These are phyloP conservation scores for Ypsolopha scabrella DNA, from an alignment of 2,888 invertebrate species.

Conservation along the genomic window DNA sequence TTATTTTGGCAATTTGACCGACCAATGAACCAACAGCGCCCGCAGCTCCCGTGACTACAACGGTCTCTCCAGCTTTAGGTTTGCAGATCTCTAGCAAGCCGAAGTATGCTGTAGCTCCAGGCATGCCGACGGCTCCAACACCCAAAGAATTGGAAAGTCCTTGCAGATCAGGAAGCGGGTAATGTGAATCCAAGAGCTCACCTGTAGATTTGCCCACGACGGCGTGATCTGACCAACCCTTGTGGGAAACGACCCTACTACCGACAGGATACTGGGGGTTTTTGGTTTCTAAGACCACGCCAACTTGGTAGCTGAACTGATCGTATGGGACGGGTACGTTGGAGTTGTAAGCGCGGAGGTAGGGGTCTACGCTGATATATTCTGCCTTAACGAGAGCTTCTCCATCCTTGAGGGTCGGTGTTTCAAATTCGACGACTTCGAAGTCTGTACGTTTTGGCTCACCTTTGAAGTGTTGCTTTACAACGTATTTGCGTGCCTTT, in stretches of 20 bases:
- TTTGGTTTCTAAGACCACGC: constrained; percentile 5
- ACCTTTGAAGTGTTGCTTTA: constrained; percentile 68
- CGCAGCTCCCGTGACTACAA: constrained; percentile 74
- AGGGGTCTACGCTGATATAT: constrained; percentile 38
- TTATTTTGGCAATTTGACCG: constrained; percentile 77
- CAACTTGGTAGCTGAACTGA: constrained; percentile 5
- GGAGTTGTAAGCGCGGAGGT: constrained; percentile 24
- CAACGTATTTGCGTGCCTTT: constrained; percentile 67
- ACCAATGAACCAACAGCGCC: constrained; percentile 76
- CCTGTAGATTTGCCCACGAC: background rate
- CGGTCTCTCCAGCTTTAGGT: constrained; percentile 73
- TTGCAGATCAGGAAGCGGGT: constrained; percentile 49
- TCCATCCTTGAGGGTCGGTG: constrained; percentile 70
- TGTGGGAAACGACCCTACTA: constrained; percentile 54
- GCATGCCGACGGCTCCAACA: constrained; percentile 70
- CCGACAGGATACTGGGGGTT: constrained; percentile 68
- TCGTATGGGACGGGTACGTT: constrained; percentile 34
- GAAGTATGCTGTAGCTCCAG: constrained; percentile 75
- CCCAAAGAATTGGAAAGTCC: constrained; percentile 47
- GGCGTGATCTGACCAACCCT: constrained; percentile 72
- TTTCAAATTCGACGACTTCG: constrained; percentile 69
- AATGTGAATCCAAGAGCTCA: background rate
- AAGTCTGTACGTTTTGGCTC: constrained; percentile 70
- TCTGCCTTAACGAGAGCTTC: constrained; percentile 39
- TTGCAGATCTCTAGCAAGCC: constrained; percentile 72